Base-by-base conservation (phyloP, 1,140 invertebrate genomes). In the Cherax destructor region DNA sequence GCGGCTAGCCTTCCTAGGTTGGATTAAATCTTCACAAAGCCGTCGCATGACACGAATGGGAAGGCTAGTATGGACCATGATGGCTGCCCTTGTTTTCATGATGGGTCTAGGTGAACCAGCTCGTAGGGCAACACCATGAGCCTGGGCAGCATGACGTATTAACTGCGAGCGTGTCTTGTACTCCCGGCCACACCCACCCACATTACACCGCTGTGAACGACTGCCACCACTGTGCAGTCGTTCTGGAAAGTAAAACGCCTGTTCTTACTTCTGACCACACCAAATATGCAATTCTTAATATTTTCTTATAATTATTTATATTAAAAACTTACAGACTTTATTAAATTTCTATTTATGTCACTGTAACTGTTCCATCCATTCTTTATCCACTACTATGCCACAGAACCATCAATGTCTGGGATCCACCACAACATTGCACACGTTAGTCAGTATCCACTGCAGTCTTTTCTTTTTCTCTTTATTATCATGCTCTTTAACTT, bases 81-180 rank as follows among this genome's bases (percentile, higher is more conserved):
- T 99, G 50, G 98, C 98, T 92, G 98, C 98, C 93, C 98, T 96
- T 72, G 98, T 99, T 95, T 99, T 99, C 98, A 99, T 98, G 0
- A 99, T 97, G 47, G 98, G 98, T 65, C 98, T 95, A 3, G 98
- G 97, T 50, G 97, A 97, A 49, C 97, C 97, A 79, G 95, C 94
- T 91, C 95, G 92, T 49, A 97, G 95, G 83, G 96, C 95, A 47
- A 97, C 94, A 4, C 98, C 98, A 95, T 99, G 98, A 61, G 97
- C 97, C 93, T 97, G 98, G 16, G 98, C 98, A 94, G 98, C 97
- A 95, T 99, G 98, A 91, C 98, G 96, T 86, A 97, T 97, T 91
- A 99, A 95, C 94, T 99, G 98, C 69, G 98, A 97, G 95, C 98
- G 98, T 92, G 98, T 95, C 94, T 98, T 98, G 95, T 99, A 99